Percentiles rank a stretch among this genome's conserved stretches.
Evolutionary conservation across 2,797 vertebrate species (phyloP).

Genomic region (Atherinosoma microstoma): DNA sequence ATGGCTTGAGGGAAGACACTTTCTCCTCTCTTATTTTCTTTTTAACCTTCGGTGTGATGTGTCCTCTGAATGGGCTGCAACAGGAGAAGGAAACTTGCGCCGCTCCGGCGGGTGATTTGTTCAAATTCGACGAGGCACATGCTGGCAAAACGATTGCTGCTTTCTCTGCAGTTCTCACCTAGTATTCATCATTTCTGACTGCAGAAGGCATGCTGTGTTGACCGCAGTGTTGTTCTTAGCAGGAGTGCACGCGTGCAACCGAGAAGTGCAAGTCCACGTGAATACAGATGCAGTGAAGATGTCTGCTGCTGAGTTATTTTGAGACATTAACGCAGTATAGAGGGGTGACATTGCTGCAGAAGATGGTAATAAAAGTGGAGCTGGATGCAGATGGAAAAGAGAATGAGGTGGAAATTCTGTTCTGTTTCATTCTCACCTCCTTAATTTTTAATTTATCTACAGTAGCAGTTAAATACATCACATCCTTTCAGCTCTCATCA

Average conservation of each 20-base stretch:
- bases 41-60: conserved; percentile 43
- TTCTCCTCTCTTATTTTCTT: conserved; percentile 3
- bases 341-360: conserved; percentile 52
- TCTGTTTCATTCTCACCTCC: conserved; percentile 38
- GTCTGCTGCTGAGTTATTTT: conserved; percentile 17
- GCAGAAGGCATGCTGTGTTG: conserved; percentile 8
- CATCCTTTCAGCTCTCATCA: conserved; percentile 58
- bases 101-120: conserved; percentile 17
- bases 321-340: conserved; percentile 23
- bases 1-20: conserved; percentile 38
- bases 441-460: conserved; percentile 49
- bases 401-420: conserved; percentile 26
- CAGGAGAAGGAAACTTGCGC: background rate
- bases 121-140: conserved; percentile 17
- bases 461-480: conserved; percentile 58
- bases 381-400: conserved; percentile 19
- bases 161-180: conserved; percentile 26
- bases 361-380: conserved; percentile 18
- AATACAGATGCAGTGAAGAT: background rate
- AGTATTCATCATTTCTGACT: conserved; percentile 48
- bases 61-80: conserved; percentile 16
- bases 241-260: conserved; percentile 7
- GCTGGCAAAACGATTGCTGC: conserved; percentile 13
- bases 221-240: conserved; percentile 17
- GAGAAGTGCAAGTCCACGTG: background rate